These are phyloP conservation scores for Calliopsis andreniformis DNA, from an alignment of 1,140 invertebrate species.

Conservation along the genomic window DNA sequence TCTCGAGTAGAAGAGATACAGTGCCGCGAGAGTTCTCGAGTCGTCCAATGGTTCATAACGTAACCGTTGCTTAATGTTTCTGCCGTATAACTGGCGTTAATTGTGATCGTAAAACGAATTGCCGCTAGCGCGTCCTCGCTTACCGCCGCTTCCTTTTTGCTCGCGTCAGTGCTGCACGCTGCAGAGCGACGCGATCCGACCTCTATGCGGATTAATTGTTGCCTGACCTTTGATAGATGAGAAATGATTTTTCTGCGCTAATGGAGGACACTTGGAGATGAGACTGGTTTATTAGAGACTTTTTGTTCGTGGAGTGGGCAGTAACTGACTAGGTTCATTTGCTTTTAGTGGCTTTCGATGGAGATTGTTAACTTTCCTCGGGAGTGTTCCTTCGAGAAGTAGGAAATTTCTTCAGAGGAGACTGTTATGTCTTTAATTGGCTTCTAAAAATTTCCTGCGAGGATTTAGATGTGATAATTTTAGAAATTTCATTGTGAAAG, in stretches of 20 bases:
- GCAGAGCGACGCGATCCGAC: neutral
- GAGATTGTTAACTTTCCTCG: no score
- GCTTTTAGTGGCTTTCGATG: no score
- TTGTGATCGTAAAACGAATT: conserved; percentile 31
- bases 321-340: no score
- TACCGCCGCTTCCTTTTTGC: neutral
- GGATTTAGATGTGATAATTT: no score
- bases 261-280: neutral
- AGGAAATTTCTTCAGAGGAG: no score
- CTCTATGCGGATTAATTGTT: neutral
- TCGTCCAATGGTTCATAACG: conserved; percentile 10
- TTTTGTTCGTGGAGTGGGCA: no score
- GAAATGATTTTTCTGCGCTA: neutral
- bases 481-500: no score
- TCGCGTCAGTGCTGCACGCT: neutral
- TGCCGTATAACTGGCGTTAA: conserved; percentile 34
- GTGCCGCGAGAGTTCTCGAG: conserved; percentile 18
- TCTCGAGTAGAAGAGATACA: conserved; percentile 25
- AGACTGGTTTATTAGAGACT: neutral
- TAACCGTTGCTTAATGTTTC: neutral
- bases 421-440: no score
- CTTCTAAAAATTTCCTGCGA: no score
- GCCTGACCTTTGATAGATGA: neutral
- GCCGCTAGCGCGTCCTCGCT: neutral
- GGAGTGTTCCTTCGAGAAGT: no score